A percentile compares a stretch with the other conserved stretches of the same genome.
These are phyloP conservation scores for Tetrax tetrax DNA, from an alignment of 2,113 vertebrate genomes.

Conservation along the genomic window DNA sequence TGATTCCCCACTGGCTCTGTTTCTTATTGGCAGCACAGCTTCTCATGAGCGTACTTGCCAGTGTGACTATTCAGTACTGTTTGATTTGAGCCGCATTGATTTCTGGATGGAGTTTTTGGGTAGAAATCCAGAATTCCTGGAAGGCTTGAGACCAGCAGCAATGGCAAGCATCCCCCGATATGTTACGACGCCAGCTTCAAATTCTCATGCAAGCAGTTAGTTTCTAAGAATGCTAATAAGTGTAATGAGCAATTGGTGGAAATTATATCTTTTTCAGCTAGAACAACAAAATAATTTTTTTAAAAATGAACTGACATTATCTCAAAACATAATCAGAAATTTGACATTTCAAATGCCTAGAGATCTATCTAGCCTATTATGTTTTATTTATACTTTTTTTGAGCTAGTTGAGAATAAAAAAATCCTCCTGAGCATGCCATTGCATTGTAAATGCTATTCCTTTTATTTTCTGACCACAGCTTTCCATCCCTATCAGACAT, in stretches of 20 bases:
- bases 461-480: conserved; percentile 40
- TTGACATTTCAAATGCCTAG: background rate
- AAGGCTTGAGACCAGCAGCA: conserved; percentile 19
- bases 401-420: background rate
- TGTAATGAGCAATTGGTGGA: background rate
- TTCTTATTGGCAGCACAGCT: background rate
- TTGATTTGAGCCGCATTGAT: background rate
- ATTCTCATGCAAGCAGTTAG: background rate
- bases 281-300: background rate
- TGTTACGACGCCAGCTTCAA: background rate
- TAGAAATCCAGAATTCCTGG: conserved; percentile 53
- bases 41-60: background rate
- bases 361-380: background rate
- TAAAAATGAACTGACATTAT: background rate
- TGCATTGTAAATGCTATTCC: conserved; percentile 29
- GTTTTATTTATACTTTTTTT: background rate
- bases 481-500: conserved; percentile 46
- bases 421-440: background rate
- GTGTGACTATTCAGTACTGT: conserved; percentile 11
- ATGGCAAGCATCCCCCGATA: background rate
- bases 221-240: background rate
- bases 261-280: background rate
- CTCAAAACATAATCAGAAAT: conserved; percentile 17
- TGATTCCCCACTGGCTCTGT: background rate
- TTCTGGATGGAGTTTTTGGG: conserved; percentile 35